Base-by-base conservation (phyloP, 2,888 invertebrate species). In the Ophion ventricosus region DNA sequence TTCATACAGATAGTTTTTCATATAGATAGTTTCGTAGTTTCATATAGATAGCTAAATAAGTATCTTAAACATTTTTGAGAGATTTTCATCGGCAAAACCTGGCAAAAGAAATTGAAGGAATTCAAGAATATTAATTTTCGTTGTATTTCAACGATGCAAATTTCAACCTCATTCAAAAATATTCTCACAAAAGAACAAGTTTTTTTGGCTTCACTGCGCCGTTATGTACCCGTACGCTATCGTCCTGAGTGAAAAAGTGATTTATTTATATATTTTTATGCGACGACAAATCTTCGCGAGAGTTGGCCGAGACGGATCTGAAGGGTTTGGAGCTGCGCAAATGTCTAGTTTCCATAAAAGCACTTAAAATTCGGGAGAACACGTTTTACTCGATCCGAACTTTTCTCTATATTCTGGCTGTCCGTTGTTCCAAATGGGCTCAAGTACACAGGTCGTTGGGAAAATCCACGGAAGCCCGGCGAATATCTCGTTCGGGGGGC, bases 391-490 rank as follows among this genome's bases (percentile, higher is more conserved):
- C 10, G 25, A 7, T 49, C 25, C 14, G 10, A 29, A 49, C 54
- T 80, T 80, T 77, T 69, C 20, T 66, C 17, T 40, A 3, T 2
- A 25, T 8, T 49, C 20, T 20, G 20, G n/a, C 20, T 67, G 3
- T 29, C 40, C 35, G 20, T 66, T 57, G 72, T 59, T 59, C 49
- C 54, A 49, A 35, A 20, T 43, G 49, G 49, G 54, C 25, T 11
- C 77, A 59, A 56, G 73, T 74, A 77, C 76, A 80, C 67, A 49
- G 67, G 67, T 56, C 63, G 57, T 80, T 77, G 67, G 35, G 20
- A 77, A 80, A 83, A 61, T 83, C 57, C 69, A 35, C 26, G 10
- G 35, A 56, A 35, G 29, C 72, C 59, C 63, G 54, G 25, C 17
- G 23, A 43, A 78, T 54, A 61, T 49, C 66, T 73, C 43, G 77